These are phyloP conservation scores for Telenomus remus DNA, from an alignment of 1,140 invertebrate species.

Conservation along the genomic window DNA sequence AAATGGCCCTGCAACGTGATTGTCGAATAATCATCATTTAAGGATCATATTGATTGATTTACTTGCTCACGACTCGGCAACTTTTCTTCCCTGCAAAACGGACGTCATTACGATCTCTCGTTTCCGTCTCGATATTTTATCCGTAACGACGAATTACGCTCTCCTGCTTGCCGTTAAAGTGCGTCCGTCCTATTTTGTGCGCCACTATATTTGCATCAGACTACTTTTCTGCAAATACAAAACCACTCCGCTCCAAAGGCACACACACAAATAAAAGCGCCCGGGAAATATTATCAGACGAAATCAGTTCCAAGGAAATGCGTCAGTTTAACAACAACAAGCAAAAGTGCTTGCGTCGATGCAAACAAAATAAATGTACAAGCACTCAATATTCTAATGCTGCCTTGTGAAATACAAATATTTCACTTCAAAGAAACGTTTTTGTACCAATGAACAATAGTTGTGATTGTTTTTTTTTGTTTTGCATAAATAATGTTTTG, in stretches of 20 bases:
- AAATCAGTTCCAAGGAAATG: not conserved
- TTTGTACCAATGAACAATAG: no score
- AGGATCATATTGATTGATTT: constrained; percentile 60
- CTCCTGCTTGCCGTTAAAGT: constrained; percentile 9
- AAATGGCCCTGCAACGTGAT: constrained; percentile 56
- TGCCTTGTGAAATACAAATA: no score
- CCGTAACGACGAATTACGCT: constrained; percentile 41
- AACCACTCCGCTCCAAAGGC: not conserved
- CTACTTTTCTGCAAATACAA: constrained; percentile 6
- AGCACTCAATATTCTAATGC: no score
- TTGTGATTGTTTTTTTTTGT: no score
- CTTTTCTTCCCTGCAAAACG: constrained; percentile 20
- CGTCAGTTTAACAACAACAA: no score
- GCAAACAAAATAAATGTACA: no score
- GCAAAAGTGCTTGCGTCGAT: constrained; percentile 1
- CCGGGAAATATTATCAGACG: not conserved
- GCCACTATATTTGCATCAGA: not conserved
- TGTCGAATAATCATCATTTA: constrained; percentile 59
- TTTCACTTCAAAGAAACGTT: no score
- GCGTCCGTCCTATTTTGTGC: constrained; percentile 4
- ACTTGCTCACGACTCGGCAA: constrained; percentile 50
- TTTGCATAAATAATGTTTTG: no score
- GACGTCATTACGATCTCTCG: constrained; percentile 43
- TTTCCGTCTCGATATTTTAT: constrained; percentile 41
- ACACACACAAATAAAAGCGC: not conserved